Percentiles rank a stretch among this genome's conserved stretches.
Evolutionary conservation across 2,797 vertebrate species (phyloP).

Genomic region (Neopelma chrysocephalum): DNA sequence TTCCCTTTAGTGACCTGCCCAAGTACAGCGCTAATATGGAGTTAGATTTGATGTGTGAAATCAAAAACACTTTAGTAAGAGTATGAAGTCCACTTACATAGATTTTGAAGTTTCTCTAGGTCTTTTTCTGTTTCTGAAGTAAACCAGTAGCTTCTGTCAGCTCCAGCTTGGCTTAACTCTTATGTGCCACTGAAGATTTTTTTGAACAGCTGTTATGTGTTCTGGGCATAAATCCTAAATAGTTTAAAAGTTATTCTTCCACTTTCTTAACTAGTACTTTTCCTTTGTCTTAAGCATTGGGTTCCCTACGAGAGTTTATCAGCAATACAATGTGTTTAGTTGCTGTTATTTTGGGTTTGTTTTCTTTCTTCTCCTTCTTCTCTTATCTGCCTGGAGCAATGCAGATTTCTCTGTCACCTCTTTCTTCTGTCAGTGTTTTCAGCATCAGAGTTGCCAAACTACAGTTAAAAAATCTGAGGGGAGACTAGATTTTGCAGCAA

Average conservation of each 20-base stretch:
- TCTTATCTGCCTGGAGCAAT: background rate
- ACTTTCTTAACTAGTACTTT: background rate
- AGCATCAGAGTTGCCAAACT: background rate
- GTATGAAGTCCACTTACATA: background rate
- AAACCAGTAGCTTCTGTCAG: background rate
- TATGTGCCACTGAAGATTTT: background rate
- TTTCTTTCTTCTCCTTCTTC: background rate
- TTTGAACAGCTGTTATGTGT: background rate
- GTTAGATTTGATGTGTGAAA: background rate
- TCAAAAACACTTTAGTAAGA: background rate
- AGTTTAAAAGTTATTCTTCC: background rate
- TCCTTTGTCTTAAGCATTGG: background rate
- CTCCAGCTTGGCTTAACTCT: background rate
- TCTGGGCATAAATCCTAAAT: background rate
- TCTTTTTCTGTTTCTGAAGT: background rate
- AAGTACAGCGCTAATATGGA: background rate
- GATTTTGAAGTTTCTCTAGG: background rate
- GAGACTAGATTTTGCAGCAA: background rate
- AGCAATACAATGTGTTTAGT: background rate
- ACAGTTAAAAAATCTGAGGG: background rate
- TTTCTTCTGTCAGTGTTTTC: background rate
- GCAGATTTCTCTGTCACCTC: background rate
- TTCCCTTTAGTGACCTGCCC: background rate
- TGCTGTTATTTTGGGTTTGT: background rate
- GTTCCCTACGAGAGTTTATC: background rate